Conservation (phyloP, 2,113 vertebrate genomes). For the Crypturellus undulatus region DNA sequence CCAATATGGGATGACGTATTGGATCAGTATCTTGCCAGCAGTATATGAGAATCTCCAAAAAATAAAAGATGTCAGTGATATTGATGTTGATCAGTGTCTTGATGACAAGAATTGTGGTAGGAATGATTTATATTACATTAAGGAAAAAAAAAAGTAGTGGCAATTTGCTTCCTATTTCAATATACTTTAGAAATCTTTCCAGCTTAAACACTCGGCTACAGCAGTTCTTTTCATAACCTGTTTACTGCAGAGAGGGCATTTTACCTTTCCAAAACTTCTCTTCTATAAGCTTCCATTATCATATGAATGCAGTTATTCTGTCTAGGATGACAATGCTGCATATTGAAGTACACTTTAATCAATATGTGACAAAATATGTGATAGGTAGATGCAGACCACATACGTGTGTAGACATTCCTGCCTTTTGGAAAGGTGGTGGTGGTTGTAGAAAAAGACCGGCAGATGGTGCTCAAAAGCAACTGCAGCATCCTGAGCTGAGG, state of each 20-base stretch:
- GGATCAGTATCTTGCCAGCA: background rate
- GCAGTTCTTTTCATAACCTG: background rate
- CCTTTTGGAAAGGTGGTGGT: background rate
- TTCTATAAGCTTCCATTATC: background rate
- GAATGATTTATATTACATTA: background rate
- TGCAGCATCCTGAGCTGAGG: background rate
- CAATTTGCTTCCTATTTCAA: background rate
- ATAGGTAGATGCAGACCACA: background rate
- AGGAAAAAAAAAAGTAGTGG: background rate
- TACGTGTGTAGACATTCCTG: background rate
- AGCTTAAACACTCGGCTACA: background rate
- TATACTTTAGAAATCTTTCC: background rate
- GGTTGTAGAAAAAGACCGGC: slow-evolving; percentile 20
- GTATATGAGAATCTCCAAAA: background rate
- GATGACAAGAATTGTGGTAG: background rate
- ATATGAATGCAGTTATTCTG: background rate
- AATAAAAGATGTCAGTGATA: background rate
- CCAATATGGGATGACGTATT: background rate
- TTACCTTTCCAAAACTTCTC: background rate
- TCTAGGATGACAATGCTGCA: background rate
- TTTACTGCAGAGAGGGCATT: background rate
- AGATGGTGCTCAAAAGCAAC: slow-evolving; percentile 59
- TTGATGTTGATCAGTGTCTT: too few species aligned
- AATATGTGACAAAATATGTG: background rate
- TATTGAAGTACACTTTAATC: background rate